These are phyloP conservation scores for Argentina silus DNA, from an alignment of 2,797 vertebrate genomes.

Conservation along the genomic window DNA sequence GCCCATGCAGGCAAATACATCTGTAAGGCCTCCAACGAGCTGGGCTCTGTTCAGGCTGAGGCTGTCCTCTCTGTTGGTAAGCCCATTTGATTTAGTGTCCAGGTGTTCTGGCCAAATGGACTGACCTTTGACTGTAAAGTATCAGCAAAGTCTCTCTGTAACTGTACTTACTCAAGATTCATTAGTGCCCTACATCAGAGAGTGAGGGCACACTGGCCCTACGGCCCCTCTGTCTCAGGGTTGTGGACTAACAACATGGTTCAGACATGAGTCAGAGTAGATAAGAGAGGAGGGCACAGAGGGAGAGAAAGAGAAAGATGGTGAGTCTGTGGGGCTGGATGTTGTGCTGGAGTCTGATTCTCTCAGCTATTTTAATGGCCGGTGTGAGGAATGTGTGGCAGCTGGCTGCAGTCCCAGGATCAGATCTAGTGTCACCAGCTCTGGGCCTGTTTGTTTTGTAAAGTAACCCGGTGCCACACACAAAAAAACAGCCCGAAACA, in stretches of 20 bases:
- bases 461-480: slow-evolving; percentile 68
- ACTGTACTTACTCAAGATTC: slow-evolving; percentile 30
- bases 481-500: slow-evolving; percentile 46
- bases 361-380: slow-evolving; percentile 84
- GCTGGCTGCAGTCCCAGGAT: slow-evolving; percentile 72
- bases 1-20: slow-evolving; percentile 62
- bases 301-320: not conserved
- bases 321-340: slow-evolving; percentile 17
- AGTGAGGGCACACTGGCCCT: slow-evolving; percentile 37
- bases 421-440: slow-evolving; percentile 79
- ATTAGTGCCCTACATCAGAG: slow-evolving; percentile 23
- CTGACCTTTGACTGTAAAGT: slow-evolving; percentile 36
- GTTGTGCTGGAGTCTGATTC: slow-evolving; percentile 64
- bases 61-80: slow-evolving; percentile 73
- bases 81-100: slow-evolving; percentile 59
- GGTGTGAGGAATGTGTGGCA: slow-evolving; percentile 81
- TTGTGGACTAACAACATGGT: slow-evolving; percentile 30
- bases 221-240: slow-evolving; percentile 36
- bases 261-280: slow-evolving; percentile 37
- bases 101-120: slow-evolving; percentile 41
- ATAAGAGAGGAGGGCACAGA: not conserved
- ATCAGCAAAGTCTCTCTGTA: slow-evolving; percentile 44
- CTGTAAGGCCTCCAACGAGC: slow-evolving; percentile 68
- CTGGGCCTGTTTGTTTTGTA: slow-evolving; percentile 82
- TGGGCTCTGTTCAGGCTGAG: slow-evolving; percentile 59